Conservation (phyloP, 1,140 invertebrate species). For the Cryptotermes secundus region DNA sequence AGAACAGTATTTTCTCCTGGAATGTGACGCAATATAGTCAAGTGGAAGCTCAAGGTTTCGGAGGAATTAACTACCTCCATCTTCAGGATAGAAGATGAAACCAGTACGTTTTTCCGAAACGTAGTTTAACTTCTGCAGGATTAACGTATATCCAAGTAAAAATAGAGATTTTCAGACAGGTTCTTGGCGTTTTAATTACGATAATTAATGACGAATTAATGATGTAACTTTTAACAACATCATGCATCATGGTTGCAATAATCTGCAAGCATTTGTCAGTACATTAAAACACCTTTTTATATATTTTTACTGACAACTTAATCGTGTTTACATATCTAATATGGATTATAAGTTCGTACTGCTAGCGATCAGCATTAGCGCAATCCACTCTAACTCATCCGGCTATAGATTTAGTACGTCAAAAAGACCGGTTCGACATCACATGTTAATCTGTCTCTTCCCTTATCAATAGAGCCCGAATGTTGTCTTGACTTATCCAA, state of each 20-base stretch:
- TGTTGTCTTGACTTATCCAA: background rate
- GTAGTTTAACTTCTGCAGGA: no score
- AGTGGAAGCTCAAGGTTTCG: no score
- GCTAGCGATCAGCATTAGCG: background rate
- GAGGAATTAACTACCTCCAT: no score
- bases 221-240: background rate
- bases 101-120: no score
- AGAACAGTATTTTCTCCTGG: no score
- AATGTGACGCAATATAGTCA: no score
- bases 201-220: background rate
- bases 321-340: slow-evolving; percentile 5
- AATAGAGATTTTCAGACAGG: no score
- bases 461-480: background rate
- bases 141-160: no score
- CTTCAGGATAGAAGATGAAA: no score
- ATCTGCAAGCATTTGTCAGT: background rate
- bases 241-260: background rate
- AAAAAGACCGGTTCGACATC: slow-evolving; percentile 18
- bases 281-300: background rate
- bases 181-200: no score
- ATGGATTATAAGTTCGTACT: background rate
- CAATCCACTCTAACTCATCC: background rate
- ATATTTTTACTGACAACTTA: slow-evolving; percentile 10
- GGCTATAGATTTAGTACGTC: background rate
- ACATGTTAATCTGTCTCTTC: background rate